Evolutionary conservation across 2,113 vertebrate genomes (phyloP), one percentile per base, ranked within the genome.

Genomic region (Phalacrocorax carbo): DNA sequence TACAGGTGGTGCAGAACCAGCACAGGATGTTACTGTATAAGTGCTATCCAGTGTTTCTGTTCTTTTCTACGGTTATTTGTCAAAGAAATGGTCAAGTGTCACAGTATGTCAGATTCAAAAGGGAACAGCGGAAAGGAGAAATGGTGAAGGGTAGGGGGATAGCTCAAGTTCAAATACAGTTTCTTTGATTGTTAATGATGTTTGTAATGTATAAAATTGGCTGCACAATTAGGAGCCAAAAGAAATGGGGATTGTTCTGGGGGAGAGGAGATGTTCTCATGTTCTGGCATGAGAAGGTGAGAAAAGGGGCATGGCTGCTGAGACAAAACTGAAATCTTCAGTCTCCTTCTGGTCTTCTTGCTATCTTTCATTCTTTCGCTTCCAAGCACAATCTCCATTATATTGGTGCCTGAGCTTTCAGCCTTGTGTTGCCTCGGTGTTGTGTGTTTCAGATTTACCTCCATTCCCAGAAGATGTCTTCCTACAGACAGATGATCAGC

Each of bases 391-490:
- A 3, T 22, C 27, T 77, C 12, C 18, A 2, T 3, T 17, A 2
- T 2, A 5, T 2, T 5, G 6, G 1, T 21, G 8, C 20, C 48
- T 22, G 62, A 71, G 13, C n/a, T 64, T 40, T 68, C 80, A 86
- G 13, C 42, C 13, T 38, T 25, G 23, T 8, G 6, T 40, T 14
- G 25, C 22, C 29, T 23, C 0, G 0, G 4, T 20, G 2, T 6
- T 15, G 36, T 22, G 21, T 13, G 7, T 80, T 64, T 44, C 96
- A 65, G 87, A 7, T 11, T 38, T 11, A 4, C 15, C 22, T 21
- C 20, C 14, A 0, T 2, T 22, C 15, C 62, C 29, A 66, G 81
- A 44, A 73, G 78, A 96, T 94, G 94, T 90, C 46, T 46, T 55
- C 25, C 79, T 92, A 26, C 57, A 15, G 91, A 11, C 38, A 71